Conservation (phyloP, 2,888 invertebrate genomes). For the Pollenia labialis region DNA sequence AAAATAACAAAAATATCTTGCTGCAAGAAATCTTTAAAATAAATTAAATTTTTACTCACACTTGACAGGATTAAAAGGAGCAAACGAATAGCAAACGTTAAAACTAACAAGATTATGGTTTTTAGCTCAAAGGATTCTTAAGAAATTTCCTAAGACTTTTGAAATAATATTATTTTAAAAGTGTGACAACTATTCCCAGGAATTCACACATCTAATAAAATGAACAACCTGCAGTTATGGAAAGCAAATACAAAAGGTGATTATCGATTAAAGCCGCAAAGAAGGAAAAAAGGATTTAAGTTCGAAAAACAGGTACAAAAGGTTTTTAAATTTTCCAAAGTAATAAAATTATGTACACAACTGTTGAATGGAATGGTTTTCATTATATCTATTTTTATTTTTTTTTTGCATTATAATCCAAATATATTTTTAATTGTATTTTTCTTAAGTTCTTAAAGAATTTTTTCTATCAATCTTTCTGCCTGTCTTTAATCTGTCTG, state of each 20-base stretch:
- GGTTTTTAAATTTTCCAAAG: not conserved
- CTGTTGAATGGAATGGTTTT: conserved; percentile 30
- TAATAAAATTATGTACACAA: conserved; percentile 18
- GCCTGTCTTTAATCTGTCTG: not conserved
- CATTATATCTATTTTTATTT: not conserved
- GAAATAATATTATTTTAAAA: conserved; percentile 59
- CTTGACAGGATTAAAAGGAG: conserved; percentile 52
- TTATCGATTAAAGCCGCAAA: conserved; percentile 81
- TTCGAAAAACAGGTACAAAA: conserved; percentile 75
- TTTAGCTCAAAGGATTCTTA: conserved; percentile 21
- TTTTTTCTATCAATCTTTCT: not conserved
- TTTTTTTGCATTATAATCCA: conserved; percentile 11
- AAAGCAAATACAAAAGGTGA: conserved; percentile 68
- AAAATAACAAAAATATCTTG: conserved; percentile 21
- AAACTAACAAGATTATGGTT: conserved; percentile 62
- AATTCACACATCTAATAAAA: conserved; percentile 44
- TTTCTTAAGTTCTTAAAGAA: conserved; percentile 6
- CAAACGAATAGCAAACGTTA: not conserved
- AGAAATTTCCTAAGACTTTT: conserved; percentile 29
- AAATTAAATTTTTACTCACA: conserved; percentile 24
- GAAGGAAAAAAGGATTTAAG: conserved; percentile 57
- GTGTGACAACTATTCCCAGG: conserved; percentile 27
- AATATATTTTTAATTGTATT: conserved; percentile 12
- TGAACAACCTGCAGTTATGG: not conserved
- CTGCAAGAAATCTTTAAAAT: conserved; percentile 26